Evolutionary conservation across 2,113 vertebrate species (phyloP).

Genomic region (Apeltes quadracus): DNA sequence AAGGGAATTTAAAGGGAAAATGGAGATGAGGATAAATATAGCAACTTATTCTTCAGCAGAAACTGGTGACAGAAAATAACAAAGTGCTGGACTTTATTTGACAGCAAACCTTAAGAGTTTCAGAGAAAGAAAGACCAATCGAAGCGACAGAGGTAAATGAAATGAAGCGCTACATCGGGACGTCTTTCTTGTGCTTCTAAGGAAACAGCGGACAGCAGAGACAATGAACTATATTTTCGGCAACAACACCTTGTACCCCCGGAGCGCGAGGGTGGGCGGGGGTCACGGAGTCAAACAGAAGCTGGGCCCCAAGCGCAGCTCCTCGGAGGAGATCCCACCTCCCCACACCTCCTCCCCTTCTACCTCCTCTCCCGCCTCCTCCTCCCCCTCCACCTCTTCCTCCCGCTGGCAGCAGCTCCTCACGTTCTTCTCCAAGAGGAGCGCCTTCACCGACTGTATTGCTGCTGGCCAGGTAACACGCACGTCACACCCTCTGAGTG

Average conservation of each 20-base stretch:
- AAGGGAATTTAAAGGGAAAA: constrained; percentile 28
- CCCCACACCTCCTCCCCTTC: constrained; percentile 69
- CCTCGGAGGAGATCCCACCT: constrained; percentile 87
- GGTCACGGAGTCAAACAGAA: constrained; percentile 89
- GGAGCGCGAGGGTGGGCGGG: constrained; percentile 86
- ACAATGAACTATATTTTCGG: constrained; percentile 99
- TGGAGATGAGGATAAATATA: constrained; percentile 61
- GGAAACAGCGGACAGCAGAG: constrained; percentile 51
- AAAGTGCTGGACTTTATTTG: constrained; percentile 60
- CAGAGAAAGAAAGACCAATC: constrained; percentile 7
- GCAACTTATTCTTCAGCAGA: constrained; percentile 26
- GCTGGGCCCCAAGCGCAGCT: constrained; percentile 90
- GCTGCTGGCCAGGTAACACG: constrained; percentile 92
- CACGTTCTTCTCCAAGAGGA: constrained; percentile 92
- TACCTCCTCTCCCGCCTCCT: constrained; percentile 78
- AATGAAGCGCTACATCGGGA: constrained; percentile 56
- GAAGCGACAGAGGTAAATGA: constrained; percentile 22
- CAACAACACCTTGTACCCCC: constrained; percentile 95
- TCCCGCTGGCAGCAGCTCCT: constrained; percentile 96
- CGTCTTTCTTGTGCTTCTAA: constrained; percentile 34
- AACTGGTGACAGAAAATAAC: constrained; percentile 27
- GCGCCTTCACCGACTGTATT: constrained; percentile 96
- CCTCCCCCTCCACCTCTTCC: constrained; percentile 87
- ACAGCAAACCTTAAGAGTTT: constrained; percentile 74
- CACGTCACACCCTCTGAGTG: constrained; percentile 38